Percentiles rank a stretch among this genome's conserved stretches.
Conservation (phyloP, 1,140 invertebrate species). For the Dinoponera quadriceps region DNA sequence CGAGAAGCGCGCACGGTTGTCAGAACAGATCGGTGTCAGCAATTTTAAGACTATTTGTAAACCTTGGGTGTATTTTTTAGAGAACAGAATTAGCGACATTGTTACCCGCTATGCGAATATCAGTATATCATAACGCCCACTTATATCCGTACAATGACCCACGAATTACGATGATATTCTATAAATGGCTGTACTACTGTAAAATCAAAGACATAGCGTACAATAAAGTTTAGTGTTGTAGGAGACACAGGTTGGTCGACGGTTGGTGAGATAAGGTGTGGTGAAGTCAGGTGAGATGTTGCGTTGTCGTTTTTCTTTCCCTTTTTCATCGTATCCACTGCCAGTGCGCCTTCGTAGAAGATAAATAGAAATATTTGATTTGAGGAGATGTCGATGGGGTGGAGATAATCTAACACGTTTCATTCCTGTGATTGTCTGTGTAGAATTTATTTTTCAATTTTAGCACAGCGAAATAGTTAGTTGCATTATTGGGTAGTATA, state of each 20-base stretch:
- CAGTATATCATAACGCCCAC: conserved; percentile 61
- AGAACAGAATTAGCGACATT: conserved; percentile 77
- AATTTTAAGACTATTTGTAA: conserved; percentile 67
- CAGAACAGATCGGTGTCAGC: conserved; percentile 43
- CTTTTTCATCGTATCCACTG: not conserved
- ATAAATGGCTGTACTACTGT: conserved; percentile 84
- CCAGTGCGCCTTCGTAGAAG: not conserved
- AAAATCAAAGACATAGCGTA: conserved; percentile 82
- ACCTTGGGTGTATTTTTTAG: conserved; percentile 82
- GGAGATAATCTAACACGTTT: not conserved
- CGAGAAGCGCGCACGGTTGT: not conserved
- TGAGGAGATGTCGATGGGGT: not conserved
- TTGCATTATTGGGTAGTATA: not conserved
- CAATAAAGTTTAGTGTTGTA: conserved; percentile 79
- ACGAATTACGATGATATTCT: conserved; percentile 81
- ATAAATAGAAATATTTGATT: not conserved
- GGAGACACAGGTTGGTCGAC: conserved; percentile 39
- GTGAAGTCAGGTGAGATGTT: not conserved
- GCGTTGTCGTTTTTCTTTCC: not conserved
- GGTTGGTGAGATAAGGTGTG: too few relatives aligned
- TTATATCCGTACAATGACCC: conserved; percentile 70
- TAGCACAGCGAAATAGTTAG: not conserved
- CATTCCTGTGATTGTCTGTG: not conserved
- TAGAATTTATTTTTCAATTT: conserved; percentile 8
- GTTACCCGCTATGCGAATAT: conserved; percentile 80